Evolutionary conservation across 53 echinoderm and acorn worm genomes (phyloP).

Genomic region (Luidia sarsii): DNA sequence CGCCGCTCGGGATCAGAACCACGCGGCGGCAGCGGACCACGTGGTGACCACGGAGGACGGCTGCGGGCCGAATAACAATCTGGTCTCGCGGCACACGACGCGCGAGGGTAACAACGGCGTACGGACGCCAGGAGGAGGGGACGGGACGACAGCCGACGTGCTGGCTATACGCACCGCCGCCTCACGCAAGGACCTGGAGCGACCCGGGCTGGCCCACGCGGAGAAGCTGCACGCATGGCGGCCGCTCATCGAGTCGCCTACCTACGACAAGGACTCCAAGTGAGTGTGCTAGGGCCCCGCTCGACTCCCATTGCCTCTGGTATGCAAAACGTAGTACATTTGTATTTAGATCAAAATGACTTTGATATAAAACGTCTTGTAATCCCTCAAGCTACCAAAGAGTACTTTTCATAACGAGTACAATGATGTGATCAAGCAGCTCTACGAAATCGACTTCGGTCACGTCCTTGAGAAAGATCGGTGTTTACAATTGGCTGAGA

Average conservation of each 20-base stretch:
- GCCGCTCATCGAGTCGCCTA: neutral
- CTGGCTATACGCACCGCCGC: constrained; percentile 5
- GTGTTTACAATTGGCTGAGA: too few relatives aligned
- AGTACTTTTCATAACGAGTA: too few relatives aligned
- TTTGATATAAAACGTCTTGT: too few relatives aligned
- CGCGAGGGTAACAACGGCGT: constrained; percentile 1
- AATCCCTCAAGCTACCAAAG: too few relatives aligned
- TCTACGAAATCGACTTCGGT: too few relatives aligned
- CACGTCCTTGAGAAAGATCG: too few relatives aligned
- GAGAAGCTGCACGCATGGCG: neutral
- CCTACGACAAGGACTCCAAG: constrained; percentile 3
- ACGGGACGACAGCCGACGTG: constrained; percentile 6
- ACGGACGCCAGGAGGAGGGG: constrained; percentile 1
- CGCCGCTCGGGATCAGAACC: constrained; percentile 29
- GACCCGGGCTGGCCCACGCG: neutral
- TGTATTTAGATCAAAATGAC: too few relatives aligned
- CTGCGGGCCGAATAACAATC: constrained; percentile 17
- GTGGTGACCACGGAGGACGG: neutral
- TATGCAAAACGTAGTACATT: too few relatives aligned
- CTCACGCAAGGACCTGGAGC: constrained; percentile 1
- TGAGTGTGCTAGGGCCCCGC: too few relatives aligned
- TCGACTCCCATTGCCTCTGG: too few relatives aligned
- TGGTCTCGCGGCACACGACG: neutral
- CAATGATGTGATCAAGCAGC: too few relatives aligned
- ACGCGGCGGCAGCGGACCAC: neutral